A percentile compares a stretch with the other conserved stretches of the same genome.
Evolutionary conservation across 2,797 vertebrate species (phyloP).

Genomic region (Loriculus beryllinus): DNA sequence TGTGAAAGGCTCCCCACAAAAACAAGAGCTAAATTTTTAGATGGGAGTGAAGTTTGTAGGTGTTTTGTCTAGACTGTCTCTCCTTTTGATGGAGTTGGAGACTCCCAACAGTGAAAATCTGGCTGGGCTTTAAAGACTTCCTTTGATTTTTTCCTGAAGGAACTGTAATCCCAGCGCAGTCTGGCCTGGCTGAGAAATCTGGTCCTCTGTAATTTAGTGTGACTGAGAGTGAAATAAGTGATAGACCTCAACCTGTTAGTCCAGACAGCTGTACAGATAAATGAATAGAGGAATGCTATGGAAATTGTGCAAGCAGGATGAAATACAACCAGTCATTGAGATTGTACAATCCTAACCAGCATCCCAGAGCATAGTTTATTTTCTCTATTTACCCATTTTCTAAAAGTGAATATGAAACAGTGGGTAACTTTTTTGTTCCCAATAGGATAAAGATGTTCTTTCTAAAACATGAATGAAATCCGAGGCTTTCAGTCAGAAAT

Average conservation of each 20-base stretch:
- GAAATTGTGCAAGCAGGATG: not conserved
- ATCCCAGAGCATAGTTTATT: not conserved
- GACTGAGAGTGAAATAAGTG: not conserved
- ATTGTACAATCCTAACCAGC: not conserved
- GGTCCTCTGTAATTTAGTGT: constrained; percentile 5
- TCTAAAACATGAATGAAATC: not conserved
- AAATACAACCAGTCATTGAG: not conserved
- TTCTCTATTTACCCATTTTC: not conserved
- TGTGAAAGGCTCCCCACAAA: not conserved
- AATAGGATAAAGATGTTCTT: not conserved
- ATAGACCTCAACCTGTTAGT: not conserved
- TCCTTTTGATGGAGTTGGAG: constrained; percentile 53
- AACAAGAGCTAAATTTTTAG: constrained; percentile 1
- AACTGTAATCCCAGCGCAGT: not conserved
- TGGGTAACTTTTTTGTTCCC: not conserved
- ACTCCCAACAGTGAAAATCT: constrained; percentile 39
- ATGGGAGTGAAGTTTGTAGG: constrained; percentile 40
- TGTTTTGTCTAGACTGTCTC: constrained; percentile 60
- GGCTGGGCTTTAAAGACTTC: constrained; percentile 44
- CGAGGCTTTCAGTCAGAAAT: not conserved
- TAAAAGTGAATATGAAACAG: not conserved
- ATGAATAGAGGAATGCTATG: not conserved
- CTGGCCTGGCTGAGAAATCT: not conserved
- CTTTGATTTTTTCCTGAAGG: constrained; percentile 47
- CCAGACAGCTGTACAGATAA: not conserved